These are phyloP conservation scores for Nebria ingens DNA, from an alignment of 1,140 invertebrate genomes.

Conservation along the genomic window DNA sequence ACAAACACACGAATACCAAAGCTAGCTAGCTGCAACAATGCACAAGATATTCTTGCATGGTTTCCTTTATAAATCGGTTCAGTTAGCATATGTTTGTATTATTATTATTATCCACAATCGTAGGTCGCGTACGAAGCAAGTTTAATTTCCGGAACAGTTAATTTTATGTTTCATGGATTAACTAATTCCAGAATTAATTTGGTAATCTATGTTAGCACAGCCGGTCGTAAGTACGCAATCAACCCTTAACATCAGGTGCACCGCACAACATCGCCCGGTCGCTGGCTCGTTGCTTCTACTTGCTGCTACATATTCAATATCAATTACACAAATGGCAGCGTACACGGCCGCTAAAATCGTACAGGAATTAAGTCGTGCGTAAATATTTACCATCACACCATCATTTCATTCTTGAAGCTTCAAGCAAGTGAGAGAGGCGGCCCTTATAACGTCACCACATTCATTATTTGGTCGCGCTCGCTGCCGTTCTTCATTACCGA, in stretches of 20 bases:
- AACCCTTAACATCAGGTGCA: constrained; percentile 8
- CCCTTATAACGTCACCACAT: no score
- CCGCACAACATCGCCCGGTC: background rate
- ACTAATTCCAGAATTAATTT: constrained; percentile 9
- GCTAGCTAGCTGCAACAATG: background rate
- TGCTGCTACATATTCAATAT: constrained; percentile 8
- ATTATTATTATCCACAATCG: constrained; percentile 6
- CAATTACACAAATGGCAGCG: constrained; percentile 6
- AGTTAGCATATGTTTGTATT: constrained; percentile 8
- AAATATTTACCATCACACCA: background rate
- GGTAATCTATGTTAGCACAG: constrained; percentile 9
- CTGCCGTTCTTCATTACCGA: no score
- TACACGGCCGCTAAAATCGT: background rate
- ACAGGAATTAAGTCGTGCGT: constrained; percentile 7
- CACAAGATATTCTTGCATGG: constrained; percentile 4
- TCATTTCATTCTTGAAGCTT: no score
- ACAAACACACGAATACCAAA: no score
- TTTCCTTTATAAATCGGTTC: constrained; percentile 7
- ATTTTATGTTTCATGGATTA: constrained; percentile 9
- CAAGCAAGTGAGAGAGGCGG: no score
- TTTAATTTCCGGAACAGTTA: constrained; percentile 9
- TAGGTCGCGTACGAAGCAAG: constrained; percentile 4
- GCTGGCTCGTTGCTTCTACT: background rate
- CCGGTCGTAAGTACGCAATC: constrained; percentile 8
- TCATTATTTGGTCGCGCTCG: no score